Percentiles rank a stretch among this genome's conserved stretches.
Conservation (phyloP, 2,888 invertebrate species). For the Rhaphigaster nebulosa region DNA sequence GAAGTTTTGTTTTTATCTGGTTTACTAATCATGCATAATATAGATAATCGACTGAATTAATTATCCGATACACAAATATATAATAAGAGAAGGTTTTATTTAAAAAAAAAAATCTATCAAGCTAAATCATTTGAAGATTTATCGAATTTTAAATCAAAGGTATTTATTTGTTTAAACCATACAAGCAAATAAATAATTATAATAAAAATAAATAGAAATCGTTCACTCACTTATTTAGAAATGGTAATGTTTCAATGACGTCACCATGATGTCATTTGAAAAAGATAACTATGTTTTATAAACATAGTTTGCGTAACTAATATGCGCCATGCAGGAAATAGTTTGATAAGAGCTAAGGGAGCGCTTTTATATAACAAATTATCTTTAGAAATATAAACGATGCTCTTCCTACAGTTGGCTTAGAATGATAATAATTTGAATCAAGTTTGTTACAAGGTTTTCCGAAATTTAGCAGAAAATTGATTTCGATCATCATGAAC, state of each 20-base stretch:
- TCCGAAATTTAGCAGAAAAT: no score
- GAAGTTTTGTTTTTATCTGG: no score
- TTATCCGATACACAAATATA: no score
- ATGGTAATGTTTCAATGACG: background rate
- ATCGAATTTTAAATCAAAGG: no score
- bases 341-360: background rate
- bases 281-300: constrained; percentile 20
- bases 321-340: constrained; percentile 1
- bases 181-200: background rate
- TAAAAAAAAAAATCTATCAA: no score
- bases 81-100: no score
- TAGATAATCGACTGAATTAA: no score
- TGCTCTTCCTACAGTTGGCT: background rate
- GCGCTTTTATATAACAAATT: background rate
- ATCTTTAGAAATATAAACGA: background rate
- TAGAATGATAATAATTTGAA: background rate
- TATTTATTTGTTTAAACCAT: no score
- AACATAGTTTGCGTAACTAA: constrained; percentile 11
- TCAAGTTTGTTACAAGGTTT: background rate
- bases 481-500: no score
- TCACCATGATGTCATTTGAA: background rate
- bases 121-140: no score
- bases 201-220: background rate
- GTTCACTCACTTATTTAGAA: background rate
- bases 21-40: no score